Evolutionary conservation across 1,140 invertebrate species (phyloP), one percentile per base, ranked within the genome.

Genomic region (Drosophila nannoptera): DNA sequence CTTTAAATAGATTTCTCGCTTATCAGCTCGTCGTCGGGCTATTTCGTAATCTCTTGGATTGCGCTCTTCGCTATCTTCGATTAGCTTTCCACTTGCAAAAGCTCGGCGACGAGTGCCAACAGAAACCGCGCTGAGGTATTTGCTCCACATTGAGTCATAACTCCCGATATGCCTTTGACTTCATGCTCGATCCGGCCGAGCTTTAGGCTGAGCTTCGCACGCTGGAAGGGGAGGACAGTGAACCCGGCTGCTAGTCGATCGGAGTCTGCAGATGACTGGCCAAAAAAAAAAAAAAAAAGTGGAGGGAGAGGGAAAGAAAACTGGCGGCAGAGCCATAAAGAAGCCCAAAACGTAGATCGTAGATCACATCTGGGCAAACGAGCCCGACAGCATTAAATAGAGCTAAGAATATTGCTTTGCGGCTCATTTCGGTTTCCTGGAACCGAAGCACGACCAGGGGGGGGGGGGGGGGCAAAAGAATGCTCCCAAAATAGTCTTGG

Each of bases 341-440:
- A 59, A 29, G 11, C 35, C 31, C 16, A 46, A 59, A 59, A 46
- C 56, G 40, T 46, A 33, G 55, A 59, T 59, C 43, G 43, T 59
- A 46, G 40, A 65, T 62, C 59, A 48, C 36, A 68, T 29, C 12
- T 14, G 32, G 22, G 7, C 12, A 33, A 43, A 56, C 50, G 11
- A 22, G 50, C 50, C 5, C 14, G 40, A 56, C 29, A 45, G 38
- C 54, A 43, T 56, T 56, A 43, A 56, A 43, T 45, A 45, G 40
- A 56, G 54, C 53, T 55, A 55, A 56, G 54, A 56, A 56, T 43
- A 56, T 56, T 43, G 54, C 29, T 56, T 56, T 56, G 29, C 31
- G 29, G 54, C 54, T 56, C 54, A 5, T 56, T 56, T 56, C 40
- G 12, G 42, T 56, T 56, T 42, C 54, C 8, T 7, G 38, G 38